Conservation (phyloP, 2,113 vertebrate genomes). For the Bucco capensis region DNA sequence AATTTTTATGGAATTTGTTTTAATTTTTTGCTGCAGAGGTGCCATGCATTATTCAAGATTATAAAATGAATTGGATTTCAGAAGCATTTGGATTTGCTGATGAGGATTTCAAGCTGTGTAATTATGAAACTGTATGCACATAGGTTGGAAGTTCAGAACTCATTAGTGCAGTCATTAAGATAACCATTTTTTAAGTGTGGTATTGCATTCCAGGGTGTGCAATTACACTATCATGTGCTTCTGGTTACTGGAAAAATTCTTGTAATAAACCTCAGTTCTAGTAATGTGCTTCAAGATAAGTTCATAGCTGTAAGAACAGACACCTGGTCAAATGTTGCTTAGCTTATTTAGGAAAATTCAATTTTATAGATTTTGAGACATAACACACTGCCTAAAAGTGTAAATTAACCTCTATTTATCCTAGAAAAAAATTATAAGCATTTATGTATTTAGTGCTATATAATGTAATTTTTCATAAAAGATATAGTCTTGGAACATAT, state of each 20-base stretch:
- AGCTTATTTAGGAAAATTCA: slow-evolving; percentile 34
- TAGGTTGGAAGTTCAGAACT: slow-evolving; percentile 80
- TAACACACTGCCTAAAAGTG: background rate
- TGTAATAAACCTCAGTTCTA: slow-evolving; percentile 1
- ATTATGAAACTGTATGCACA: slow-evolving; percentile 71
- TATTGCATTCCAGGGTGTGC: slow-evolving; percentile 49
- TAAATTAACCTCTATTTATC: slow-evolving; percentile 40
- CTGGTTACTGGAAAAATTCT: background rate
- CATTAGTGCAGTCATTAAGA: slow-evolving; percentile 74
- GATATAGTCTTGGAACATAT: background rate
- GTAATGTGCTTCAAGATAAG: background rate
- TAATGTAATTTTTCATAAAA: background rate
- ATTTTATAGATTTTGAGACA: background rate
- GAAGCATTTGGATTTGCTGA: slow-evolving; percentile 76
- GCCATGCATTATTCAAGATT: slow-evolving; percentile 80
- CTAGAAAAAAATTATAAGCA: background rate
- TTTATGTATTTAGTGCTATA: background rate
- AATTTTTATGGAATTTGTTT: slow-evolving; percentile 74
- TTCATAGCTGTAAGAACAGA: background rate
- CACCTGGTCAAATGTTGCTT: slow-evolving; percentile 27
- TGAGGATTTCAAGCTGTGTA: slow-evolving; percentile 82
- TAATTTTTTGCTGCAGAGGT: slow-evolving; percentile 75
- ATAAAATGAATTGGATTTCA: slow-evolving; percentile 77
- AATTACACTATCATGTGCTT: slow-evolving; percentile 37
- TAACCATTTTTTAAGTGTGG: slow-evolving; percentile 67